Conservation (phyloP, 2,113 vertebrate species). For the Trochalopteron elliotii region DNA sequence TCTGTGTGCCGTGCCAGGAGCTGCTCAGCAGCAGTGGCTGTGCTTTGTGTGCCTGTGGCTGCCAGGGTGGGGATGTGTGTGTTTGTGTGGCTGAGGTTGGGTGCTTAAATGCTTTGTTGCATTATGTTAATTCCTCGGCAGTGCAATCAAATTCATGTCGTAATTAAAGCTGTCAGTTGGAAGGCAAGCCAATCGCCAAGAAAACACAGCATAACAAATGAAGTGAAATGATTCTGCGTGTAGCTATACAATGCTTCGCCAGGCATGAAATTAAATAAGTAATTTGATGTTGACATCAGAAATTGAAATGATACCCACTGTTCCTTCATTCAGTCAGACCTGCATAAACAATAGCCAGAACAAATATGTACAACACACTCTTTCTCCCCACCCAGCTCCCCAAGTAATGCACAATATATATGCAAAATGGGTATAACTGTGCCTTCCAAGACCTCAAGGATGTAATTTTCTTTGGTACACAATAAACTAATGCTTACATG, state of each 20-base stretch:
- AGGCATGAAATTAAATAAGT: conserved; percentile 99
- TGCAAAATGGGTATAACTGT: conserved; percentile 74
- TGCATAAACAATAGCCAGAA: conserved; percentile 81
- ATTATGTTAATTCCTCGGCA: conserved; percentile 87
- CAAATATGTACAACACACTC: conserved; percentile 76
- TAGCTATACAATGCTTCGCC: conserved; percentile 94
- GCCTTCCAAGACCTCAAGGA: conserved; percentile 71
- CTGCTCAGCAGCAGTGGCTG: conserved; percentile 7
- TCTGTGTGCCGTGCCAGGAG: neutral
- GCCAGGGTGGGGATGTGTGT: conserved; percentile 5
- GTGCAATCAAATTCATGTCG: conserved; percentile 91
- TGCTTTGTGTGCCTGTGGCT: conserved; percentile 4
- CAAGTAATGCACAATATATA: conserved; percentile 82
- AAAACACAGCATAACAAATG: conserved; percentile 93
- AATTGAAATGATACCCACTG: conserved; percentile 97
- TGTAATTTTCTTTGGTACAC: conserved; percentile 77
- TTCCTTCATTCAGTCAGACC: conserved; percentile 84
- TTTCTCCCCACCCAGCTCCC: conserved; percentile 70
- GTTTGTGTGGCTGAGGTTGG: conserved; percentile 70
- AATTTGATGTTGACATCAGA: conserved; percentile 98
- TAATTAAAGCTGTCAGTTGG: conserved; percentile 99
- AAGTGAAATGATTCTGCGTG: conserved; percentile 91
- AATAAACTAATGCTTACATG: conserved; percentile 45
- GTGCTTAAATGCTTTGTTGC: conserved; percentile 83
- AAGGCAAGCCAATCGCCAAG: conserved; percentile 87